A percentile compares a stretch with the other conserved stretches of the same genome.
Conservation (phyloP, 2,888 invertebrate species). For the Drosophila hawaiiensis region DNA sequence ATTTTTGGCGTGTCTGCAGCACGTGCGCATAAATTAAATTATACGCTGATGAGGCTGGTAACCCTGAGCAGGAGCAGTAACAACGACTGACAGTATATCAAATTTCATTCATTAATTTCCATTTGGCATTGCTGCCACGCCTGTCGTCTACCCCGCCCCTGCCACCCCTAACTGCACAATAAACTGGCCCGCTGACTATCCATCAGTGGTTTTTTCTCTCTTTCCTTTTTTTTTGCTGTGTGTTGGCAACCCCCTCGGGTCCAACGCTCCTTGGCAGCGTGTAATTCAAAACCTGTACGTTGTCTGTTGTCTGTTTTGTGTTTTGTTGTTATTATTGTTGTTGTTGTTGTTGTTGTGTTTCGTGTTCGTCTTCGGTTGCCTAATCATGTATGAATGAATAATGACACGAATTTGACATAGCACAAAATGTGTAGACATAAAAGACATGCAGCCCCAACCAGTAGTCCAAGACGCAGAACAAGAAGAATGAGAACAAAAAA, state of each 20-base stretch:
- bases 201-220: constrained; percentile 33
- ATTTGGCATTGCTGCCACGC: constrained; percentile 75
- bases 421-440: constrained; percentile 65
- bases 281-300: constrained; percentile 73
- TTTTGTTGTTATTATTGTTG: constrained; percentile 31
- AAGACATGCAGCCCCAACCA: constrained; percentile 55
- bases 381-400: constrained; percentile 82
- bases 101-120: constrained; percentile 81
- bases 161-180: not conserved
- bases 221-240: not conserved
- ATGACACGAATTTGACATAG: constrained; percentile 81
- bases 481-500: constrained; percentile 33
- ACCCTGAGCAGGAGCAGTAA: constrained; percentile 26
- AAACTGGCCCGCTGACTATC: constrained; percentile 36
- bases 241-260: constrained; percentile 33
- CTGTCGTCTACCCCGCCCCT: constrained; percentile 49
- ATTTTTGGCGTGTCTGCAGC: constrained; percentile 33
- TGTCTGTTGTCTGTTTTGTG: constrained; percentile 40
- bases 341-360: constrained; percentile 6
- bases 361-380: constrained; percentile 46
- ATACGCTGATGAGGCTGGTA: constrained; percentile 43
- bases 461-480: not conserved
- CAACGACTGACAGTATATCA: constrained; percentile 73
- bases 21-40: constrained; percentile 67
- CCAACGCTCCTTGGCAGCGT: constrained; percentile 43